These are phyloP conservation scores for Drosophila meridiana DNA, from an alignment of 2,888 invertebrate species.

Conservation along the genomic window DNA sequence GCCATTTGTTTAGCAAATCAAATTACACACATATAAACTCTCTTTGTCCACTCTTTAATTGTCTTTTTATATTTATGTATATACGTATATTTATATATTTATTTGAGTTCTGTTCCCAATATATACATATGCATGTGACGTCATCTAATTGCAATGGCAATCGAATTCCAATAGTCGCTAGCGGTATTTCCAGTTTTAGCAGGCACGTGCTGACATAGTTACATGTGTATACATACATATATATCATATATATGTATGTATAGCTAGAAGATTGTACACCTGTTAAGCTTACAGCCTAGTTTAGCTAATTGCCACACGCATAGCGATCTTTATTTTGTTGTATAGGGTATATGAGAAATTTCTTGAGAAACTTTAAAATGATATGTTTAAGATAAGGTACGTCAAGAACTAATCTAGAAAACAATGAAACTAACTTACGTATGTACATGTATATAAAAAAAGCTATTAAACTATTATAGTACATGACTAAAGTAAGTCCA, in stretches of 20 bases:
- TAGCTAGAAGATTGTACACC: slow-evolving; percentile 34
- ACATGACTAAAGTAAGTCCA: neutral
- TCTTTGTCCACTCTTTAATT: slow-evolving; percentile 5
- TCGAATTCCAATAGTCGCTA: slow-evolving; percentile 39
- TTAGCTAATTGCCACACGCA: slow-evolving; percentile 4
- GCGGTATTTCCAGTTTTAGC: slow-evolving; percentile 30
- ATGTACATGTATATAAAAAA: neutral
- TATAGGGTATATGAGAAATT: neutral
- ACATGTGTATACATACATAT: neutral
- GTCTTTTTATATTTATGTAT: neutral
- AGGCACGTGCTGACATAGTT: slow-evolving; percentile 41
- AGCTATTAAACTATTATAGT: neutral
- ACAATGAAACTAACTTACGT: neutral
- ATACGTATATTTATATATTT: neutral
- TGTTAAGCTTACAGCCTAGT: slow-evolving; percentile 39
- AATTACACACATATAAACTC: slow-evolving; percentile 21
- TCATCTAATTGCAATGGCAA: slow-evolving; percentile 52
- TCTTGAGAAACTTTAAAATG: neutral
- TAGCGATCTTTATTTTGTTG: neutral
- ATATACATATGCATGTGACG: slow-evolving; percentile 19
- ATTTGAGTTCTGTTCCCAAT: neutral
- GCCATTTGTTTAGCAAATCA: slow-evolving; percentile 24
- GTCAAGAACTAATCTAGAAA: neutral
- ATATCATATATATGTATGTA: neutral
- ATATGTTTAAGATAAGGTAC: neutral